Evolutionary conservation across 2,113 vertebrate species (phyloP).

Genomic region (Opisthocomus hoazin): DNA sequence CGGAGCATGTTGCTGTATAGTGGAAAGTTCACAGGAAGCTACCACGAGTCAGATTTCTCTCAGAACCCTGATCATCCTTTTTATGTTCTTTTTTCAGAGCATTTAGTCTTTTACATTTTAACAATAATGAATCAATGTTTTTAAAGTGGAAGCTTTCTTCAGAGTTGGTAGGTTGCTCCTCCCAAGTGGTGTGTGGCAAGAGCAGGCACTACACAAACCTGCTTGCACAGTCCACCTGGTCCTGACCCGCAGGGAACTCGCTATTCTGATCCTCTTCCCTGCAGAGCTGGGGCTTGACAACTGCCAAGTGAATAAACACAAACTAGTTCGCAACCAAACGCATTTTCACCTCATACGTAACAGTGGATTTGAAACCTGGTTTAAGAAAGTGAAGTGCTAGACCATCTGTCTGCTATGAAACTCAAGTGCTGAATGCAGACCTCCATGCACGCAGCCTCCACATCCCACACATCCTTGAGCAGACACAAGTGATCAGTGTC

Average conservation of each 20-base stretch:
- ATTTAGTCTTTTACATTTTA: not conserved
- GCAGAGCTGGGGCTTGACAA: not conserved
- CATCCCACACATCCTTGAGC: rapidly evolving
- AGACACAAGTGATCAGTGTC: rapidly evolving
- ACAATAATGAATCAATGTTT: not conserved
- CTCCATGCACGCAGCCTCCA: rapidly evolving
- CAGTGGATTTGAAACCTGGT: not conserved
- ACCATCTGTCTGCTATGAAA: not conserved
- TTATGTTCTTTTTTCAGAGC: not conserved
- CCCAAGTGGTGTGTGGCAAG: rapidly evolving
- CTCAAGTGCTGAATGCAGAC: not conserved
- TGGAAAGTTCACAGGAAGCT: not conserved
- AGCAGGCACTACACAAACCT: not conserved
- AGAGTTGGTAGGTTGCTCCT: not conserved
- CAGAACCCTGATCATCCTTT: not conserved
- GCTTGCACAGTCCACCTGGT: rapidly evolving
- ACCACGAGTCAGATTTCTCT: not conserved
- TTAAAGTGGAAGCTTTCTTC: not conserved
- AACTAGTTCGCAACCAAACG: not conserved
- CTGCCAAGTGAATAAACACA: not conserved
- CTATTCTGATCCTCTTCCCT: not conserved
- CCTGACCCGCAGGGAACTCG: rapidly evolving
- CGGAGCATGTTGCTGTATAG: rapidly evolving
- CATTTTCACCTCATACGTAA: not conserved
- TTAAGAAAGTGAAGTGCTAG: not conserved